Evolutionary conservation across 2,797 vertebrate species (phyloP).

Genomic region (Synanceia verrucosa): DNA sequence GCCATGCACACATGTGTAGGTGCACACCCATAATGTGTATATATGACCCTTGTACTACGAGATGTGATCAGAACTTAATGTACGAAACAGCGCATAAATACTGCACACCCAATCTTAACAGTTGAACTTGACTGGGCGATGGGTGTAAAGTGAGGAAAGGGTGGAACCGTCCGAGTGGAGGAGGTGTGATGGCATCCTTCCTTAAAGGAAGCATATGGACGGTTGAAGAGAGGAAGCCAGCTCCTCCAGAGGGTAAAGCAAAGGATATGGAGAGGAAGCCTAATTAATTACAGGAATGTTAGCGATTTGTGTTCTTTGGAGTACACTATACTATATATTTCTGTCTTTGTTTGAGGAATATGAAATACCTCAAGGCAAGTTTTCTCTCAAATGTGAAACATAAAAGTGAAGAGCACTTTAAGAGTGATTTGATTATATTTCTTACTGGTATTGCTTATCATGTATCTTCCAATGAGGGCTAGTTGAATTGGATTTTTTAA

Average conservation of each 20-base stretch:
- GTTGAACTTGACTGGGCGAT: slow-evolving; percentile 43
- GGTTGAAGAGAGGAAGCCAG: slow-evolving; percentile 64
- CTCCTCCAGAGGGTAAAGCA: slow-evolving; percentile 48
- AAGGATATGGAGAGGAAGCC: slow-evolving; percentile 61
- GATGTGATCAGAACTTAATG: slow-evolving; percentile 34
- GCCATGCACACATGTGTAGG: neutral
- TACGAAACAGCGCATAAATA: slow-evolving; percentile 9
- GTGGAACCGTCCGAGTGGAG: slow-evolving; percentile 68
- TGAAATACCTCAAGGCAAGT: neutral
- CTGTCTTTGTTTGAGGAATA: slow-evolving; percentile 10
- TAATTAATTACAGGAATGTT: slow-evolving; percentile 64
- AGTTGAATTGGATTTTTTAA: slow-evolving; percentile 11
- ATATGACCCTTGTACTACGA: slow-evolving; percentile 24
- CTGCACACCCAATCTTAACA: slow-evolving; percentile 52
- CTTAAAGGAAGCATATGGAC: slow-evolving; percentile 77
- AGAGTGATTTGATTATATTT: slow-evolving; percentile 8
- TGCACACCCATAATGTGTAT: slow-evolving; percentile 25
- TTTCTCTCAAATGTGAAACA: slow-evolving; percentile 4
- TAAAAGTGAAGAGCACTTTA: slow-evolving; percentile 13
- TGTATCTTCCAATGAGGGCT: neutral
- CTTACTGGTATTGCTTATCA: slow-evolving; percentile 25
- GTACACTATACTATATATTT: neutral
- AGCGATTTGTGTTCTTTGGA: slow-evolving; percentile 32
- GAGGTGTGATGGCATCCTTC: slow-evolving; percentile 81
- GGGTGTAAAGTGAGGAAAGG: slow-evolving; percentile 68